Conservation (phyloP, 2,113 vertebrate genomes). For the Potamarius usumacintae region DNA sequence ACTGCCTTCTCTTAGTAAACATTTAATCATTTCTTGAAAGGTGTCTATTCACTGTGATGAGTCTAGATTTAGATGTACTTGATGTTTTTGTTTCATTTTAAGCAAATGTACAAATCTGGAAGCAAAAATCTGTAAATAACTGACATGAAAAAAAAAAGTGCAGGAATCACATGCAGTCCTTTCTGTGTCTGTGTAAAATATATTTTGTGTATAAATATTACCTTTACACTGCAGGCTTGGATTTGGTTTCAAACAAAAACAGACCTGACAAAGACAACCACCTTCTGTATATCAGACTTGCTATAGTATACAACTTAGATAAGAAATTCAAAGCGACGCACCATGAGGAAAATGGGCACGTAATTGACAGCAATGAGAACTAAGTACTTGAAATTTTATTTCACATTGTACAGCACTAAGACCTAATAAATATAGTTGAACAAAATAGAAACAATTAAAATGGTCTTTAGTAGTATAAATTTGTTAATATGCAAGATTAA, state of each 20-base stretch:
- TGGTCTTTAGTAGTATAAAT: conserved; percentile 57
- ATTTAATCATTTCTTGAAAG: conserved; percentile 39
- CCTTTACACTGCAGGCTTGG: background rate
- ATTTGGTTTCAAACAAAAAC: conserved; percentile 17
- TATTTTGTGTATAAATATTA: conserved; percentile 33
- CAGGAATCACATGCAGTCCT: conserved; percentile 16
- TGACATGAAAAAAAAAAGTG: conserved; percentile 13
- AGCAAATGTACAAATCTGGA: conserved; percentile 3
- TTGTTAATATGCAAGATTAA: conserved; percentile 55
- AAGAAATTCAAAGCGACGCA: background rate
- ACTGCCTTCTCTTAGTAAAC: conserved; percentile 39
- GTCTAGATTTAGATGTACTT: conserved; percentile 23
- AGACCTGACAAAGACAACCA: background rate
- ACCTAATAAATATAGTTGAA: conserved; percentile 69
- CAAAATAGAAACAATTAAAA: conserved; percentile 48
- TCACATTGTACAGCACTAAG: conserved; percentile 81
- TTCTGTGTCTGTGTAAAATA: conserved; percentile 24
- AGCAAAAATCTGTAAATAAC: conserved; percentile 11
- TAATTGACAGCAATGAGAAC: conserved; percentile 9
- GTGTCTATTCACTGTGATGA: conserved; percentile 33
- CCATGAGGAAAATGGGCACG: background rate
- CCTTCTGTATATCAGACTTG: conserved; percentile 1
- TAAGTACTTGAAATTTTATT: conserved; percentile 76
- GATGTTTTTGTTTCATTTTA: conserved; percentile 21
- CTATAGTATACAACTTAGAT: background rate